These are phyloP conservation scores for Bradypus variegatus DNA, from an alignment of 2,797 vertebrate genomes.

Conservation along the genomic window DNA sequence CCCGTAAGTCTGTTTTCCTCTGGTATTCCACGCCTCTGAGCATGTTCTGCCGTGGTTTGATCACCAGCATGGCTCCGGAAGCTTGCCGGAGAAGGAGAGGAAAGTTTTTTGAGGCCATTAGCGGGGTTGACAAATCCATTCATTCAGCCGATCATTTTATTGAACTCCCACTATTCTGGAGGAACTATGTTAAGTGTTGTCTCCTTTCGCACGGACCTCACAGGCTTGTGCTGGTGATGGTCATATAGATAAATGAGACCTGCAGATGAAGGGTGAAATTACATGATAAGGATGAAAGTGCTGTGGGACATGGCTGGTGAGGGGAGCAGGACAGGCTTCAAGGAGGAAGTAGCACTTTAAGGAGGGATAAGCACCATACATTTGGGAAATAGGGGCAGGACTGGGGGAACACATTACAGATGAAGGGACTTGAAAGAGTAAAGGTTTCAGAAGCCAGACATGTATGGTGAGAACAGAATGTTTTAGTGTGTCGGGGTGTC, in stretches of 20 bases:
- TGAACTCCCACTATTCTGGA: neutral
- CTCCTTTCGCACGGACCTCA: neutral
- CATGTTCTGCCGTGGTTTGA: neutral
- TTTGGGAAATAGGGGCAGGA: neutral
- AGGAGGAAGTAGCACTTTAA: neutral
- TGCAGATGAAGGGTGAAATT: neutral
- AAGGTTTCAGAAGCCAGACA: neutral
- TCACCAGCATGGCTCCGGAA: neutral
- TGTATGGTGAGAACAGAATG: neutral
- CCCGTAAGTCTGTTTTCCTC: fast-evolving
- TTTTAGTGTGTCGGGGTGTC: neutral
- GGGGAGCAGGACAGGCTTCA: neutral
- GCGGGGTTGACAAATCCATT: neutral
- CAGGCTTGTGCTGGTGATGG: too few relatives aligned
- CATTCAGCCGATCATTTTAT: neutral
- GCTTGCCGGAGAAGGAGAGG: neutral
- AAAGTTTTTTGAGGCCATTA: neutral
- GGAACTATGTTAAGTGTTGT: neutral
- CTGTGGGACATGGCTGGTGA: too few relatives aligned
- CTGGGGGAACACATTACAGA: too few relatives aligned
- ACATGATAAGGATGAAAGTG: neutral
- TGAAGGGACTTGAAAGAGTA: neutral
- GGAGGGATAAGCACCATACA: neutral
- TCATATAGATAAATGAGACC: fast-evolving
- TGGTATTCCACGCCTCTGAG: neutral